Evolutionary conservation across 2,888 invertebrate species (phyloP).

Genomic region (Megastigmus dorsalis): DNA sequence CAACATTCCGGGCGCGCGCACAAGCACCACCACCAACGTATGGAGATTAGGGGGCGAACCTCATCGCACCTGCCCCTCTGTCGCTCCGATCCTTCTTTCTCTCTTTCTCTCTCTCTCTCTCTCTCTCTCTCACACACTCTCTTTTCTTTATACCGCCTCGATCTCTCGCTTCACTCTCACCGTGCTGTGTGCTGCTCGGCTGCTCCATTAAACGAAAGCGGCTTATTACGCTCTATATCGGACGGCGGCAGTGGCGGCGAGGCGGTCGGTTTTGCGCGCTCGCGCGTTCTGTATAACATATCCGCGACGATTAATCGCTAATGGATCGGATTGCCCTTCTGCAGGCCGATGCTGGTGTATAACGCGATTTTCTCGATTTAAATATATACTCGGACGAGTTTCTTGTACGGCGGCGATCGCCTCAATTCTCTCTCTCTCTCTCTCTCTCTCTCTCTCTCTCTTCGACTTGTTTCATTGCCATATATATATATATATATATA

Average conservation of each 20-base stretch:
- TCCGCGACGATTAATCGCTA: conserved; percentile 47
- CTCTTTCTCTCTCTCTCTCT: not conserved
- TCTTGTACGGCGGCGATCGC: too few relatives aligned
- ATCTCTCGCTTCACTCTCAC: not conserved
- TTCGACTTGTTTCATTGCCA: too few relatives aligned
- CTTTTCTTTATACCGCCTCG: too few relatives aligned
- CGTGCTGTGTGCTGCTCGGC: not conserved
- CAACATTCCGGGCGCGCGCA: conserved; percentile 49
- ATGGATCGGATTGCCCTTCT: conserved; percentile 43
- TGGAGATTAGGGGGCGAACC: conserved; percentile 49
- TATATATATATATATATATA: too few relatives aligned
- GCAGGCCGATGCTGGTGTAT: not conserved
- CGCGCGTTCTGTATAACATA: conserved; percentile 8
- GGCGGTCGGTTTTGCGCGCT: too few relatives aligned
- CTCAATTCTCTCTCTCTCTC: not conserved
- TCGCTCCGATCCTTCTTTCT: not conserved
- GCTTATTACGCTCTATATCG: conserved; percentile 52
- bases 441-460: not conserved
- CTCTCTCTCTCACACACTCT: not conserved
- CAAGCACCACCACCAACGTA: too few relatives aligned
- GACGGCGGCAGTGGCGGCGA: too few relatives aligned
- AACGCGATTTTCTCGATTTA: conserved; percentile 13
- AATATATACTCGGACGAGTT: not conserved
- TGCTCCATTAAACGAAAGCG: conserved; percentile 48
- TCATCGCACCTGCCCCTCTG: conserved; percentile 50